These are phyloP conservation scores for Agapornis roseicollis DNA, from an alignment of 2,113 vertebrate species.

Conservation along the genomic window DNA sequence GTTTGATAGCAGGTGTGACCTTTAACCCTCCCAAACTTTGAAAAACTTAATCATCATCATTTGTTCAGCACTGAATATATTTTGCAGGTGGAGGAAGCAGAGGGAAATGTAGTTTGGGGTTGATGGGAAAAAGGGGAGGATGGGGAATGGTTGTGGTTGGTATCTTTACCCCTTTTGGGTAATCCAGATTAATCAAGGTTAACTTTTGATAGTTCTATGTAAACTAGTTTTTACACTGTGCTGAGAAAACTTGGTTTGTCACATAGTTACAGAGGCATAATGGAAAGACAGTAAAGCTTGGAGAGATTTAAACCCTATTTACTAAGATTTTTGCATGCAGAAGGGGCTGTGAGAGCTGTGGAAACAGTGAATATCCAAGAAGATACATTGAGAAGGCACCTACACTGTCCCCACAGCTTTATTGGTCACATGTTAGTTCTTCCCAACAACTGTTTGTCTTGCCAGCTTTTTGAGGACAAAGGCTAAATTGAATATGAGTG, in stretches of 20 bases:
- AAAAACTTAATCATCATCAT: slow-evolving; percentile 56
- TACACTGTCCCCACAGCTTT: fast-evolving
- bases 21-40: slow-evolving; percentile 71
- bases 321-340: neutral
- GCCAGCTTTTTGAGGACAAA: neutral
- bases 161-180: neutral
- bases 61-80: slow-evolving; percentile 42
- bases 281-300: neutral
- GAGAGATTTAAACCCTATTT: neutral
- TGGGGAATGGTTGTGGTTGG: neutral
- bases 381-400: neutral
- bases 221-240: neutral
- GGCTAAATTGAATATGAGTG: neutral
- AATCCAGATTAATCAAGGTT: neutral
- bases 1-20: slow-evolving; percentile 82
- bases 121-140: neutral
- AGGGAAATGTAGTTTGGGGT: slow-evolving; percentile 39
- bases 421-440: neutral
- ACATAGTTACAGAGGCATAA: neutral
- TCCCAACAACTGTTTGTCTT: neutral
- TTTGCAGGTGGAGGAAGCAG: slow-evolving; percentile 54
- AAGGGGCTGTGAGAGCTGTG: neutral
- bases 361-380: neutral
- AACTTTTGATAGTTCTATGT: neutral
- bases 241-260: neutral